Conservation (phyloP, 2,797 vertebrate species). For the Rhinophrynus dorsalis region DNA sequence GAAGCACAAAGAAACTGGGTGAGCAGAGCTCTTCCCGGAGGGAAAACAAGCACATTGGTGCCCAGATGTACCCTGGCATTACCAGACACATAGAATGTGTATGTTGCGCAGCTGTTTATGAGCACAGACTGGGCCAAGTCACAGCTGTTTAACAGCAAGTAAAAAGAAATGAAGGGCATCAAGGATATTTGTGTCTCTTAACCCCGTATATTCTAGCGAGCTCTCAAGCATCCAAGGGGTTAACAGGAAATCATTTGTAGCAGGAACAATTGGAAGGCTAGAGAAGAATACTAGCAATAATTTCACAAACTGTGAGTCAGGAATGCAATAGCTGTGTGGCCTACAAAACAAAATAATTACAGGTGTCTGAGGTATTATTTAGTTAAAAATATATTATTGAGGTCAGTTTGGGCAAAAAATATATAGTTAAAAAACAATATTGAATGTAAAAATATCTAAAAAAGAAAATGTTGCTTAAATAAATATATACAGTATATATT, state of each 20-base stretch:
- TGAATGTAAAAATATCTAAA: too few species aligned
- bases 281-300: slow-evolving; percentile 32
- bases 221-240: too few species aligned
- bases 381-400: too few species aligned
- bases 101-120: background rate
- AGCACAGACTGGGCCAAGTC: background rate
- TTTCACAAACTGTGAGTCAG: background rate
- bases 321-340: slow-evolving; percentile 4
- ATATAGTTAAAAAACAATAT: too few species aligned
- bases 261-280: background rate
- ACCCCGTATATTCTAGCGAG: too few species aligned
- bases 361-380: too few species aligned
- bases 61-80: background rate
- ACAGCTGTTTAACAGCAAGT: background rate
- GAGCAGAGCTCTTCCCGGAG: background rate
- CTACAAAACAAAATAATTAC: too few species aligned
- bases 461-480: too few species aligned
- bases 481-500: too few species aligned
- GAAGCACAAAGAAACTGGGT: slow-evolving; percentile 44
- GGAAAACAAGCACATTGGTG: background rate
- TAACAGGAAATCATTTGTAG: background rate
- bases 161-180: background rate
- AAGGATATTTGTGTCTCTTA: background rate
- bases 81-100: background rate
- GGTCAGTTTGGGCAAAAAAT: too few species aligned